Conservation (phyloP, 1,140 invertebrate species). For the Melanaphis sacchari region DNA sequence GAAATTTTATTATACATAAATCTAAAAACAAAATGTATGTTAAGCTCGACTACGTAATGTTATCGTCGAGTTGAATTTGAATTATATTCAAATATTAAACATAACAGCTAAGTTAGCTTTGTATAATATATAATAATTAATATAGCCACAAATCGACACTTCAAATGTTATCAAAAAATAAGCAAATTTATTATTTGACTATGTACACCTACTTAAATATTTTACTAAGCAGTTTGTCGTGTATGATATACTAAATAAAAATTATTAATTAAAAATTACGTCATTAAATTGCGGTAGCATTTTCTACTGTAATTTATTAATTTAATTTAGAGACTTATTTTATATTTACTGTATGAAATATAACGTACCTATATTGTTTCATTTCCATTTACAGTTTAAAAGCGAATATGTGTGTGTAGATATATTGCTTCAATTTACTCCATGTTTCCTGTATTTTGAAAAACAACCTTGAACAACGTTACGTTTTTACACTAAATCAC, state of each 20-base stretch:
- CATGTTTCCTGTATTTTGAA: slow-evolving; percentile 23
- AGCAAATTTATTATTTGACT: neutral
- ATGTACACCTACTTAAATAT: neutral
- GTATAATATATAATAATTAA: neutral
- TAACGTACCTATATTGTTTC: neutral
- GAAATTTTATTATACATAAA: neutral
- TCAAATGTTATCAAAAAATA: neutral
- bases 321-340: neutral
- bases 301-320: neutral
- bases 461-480: slow-evolving; percentile 4
- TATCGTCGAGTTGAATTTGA: neutral
- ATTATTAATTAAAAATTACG: neutral
- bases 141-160: neutral
- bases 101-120: neutral
- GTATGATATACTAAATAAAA: neutral
- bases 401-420: neutral
- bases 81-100: neutral
- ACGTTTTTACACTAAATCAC: neutral
- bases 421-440: slow-evolving; percentile 4
- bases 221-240: neutral
- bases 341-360: neutral
- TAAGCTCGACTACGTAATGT: neutral
- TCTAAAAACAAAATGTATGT: neutral
- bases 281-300: neutral
- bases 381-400: slow-evolving; percentile 17